These are phyloP conservation scores for Helostoma temminkii DNA, from an alignment of 2,797 vertebrate genomes.

Conservation along the genomic window DNA sequence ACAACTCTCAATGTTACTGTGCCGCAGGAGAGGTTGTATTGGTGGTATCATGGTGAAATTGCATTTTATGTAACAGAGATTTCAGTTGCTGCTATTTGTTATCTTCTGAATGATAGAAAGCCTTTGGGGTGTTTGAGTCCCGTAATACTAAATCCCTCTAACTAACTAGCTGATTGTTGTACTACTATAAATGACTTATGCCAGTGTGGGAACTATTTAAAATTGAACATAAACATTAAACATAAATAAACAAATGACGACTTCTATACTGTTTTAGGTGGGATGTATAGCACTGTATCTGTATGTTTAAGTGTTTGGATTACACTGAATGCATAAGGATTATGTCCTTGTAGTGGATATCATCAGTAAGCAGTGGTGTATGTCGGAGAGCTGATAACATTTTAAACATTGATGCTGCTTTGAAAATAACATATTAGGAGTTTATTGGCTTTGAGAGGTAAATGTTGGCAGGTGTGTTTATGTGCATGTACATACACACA, in stretches of 20 bases:
- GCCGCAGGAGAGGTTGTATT: constrained; percentile 22
- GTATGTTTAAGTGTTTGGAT: constrained; percentile 41
- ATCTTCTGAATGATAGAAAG: constrained; percentile 40
- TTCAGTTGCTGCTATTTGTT: constrained; percentile 47
- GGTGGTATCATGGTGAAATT: constrained; percentile 53
- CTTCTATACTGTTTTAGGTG: neutral
- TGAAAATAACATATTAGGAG: constrained; percentile 75
- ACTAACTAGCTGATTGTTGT: constrained; percentile 26
- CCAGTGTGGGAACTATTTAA: constrained; percentile 3
- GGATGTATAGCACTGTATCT: constrained; percentile 3
- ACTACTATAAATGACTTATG: neutral
- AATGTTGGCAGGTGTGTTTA: constrained; percentile 72
- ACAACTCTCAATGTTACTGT: constrained; percentile 30
- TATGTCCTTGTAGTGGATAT: constrained; percentile 71
- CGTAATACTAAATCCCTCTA: constrained; percentile 20
- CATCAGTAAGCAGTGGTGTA: constrained; percentile 71
- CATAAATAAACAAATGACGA: constrained; percentile 16
- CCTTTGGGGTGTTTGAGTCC: constrained; percentile 27
- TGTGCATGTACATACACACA: neutral
- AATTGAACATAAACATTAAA: constrained; percentile 12
- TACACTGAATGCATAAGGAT: constrained; percentile 35
- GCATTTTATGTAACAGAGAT: constrained; percentile 51
- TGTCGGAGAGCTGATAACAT: constrained; percentile 74
- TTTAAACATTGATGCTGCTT: constrained; percentile 82
- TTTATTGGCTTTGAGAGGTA: constrained; percentile 80